These are phyloP conservation scores for Sapayoa aenigma DNA, from an alignment of 2,113 vertebrate genomes.

Conservation along the genomic window DNA sequence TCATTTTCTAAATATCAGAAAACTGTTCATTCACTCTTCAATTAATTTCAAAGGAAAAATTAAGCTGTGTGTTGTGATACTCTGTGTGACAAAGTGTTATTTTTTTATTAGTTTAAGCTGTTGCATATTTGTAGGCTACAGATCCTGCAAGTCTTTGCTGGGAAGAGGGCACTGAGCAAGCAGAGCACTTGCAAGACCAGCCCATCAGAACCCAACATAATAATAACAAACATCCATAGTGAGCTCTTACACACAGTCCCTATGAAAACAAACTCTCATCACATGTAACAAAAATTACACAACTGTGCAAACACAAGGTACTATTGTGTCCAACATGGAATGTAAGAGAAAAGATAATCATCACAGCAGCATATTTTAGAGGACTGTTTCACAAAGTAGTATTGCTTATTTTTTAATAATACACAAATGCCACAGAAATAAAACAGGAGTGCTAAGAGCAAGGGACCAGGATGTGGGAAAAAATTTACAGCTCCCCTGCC, in stretches of 20 bases:
- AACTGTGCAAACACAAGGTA: constrained; percentile 27
- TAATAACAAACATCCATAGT: background rate
- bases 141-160: background rate
- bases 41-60: background rate
- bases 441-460: background rate
- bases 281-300: background rate
- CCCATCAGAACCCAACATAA: background rate
- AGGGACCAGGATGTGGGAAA: background rate
- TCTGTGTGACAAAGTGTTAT: background rate
- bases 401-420: constrained; percentile 18
- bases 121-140: background rate
- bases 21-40: background rate
- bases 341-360: background rate
- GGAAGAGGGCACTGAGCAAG: background rate
- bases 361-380: background rate
- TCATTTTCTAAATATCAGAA: background rate
- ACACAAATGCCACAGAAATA: background rate
- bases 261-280: background rate
- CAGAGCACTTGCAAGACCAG: background rate
- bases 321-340: background rate
- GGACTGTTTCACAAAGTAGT: background rate
- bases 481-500: background rate
- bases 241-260: background rate
- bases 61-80: background rate
- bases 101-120: background rate